These are phyloP conservation scores for Pandion haliaetus DNA, from an alignment of 2,113 vertebrate species.

Conservation along the genomic window DNA sequence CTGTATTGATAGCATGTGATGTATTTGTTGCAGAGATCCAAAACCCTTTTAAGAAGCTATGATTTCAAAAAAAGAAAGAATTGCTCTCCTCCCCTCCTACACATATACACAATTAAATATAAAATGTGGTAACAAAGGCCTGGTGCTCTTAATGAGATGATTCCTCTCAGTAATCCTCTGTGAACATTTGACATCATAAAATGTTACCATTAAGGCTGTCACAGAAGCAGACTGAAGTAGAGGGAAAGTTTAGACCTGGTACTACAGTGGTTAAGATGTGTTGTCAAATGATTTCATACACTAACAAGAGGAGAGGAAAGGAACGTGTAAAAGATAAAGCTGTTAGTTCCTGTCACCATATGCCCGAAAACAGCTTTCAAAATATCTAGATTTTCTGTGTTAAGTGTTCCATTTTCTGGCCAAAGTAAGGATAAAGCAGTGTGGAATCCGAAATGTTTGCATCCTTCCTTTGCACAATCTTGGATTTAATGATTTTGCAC, in stretches of 20 bases:
- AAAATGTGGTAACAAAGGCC: not conserved
- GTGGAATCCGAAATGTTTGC: not conserved
- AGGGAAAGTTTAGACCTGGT: not conserved
- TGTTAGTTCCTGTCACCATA: not conserved
- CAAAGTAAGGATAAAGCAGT: not conserved
- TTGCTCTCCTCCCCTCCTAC: not conserved
- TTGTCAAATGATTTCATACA: not conserved
- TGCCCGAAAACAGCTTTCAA: not conserved
- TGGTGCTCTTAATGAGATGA: not conserved
- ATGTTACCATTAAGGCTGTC: not conserved
- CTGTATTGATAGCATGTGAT: not conserved
- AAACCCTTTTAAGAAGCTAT: not conserved
- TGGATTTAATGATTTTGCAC: not conserved
- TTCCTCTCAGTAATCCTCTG: not conserved
- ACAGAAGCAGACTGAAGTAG: not conserved
- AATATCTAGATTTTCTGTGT: not conserved
- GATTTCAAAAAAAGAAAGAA: not conserved
- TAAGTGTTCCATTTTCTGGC: not conserved
- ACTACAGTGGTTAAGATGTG: not conserved
- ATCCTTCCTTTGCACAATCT: not conserved
- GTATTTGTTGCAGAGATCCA: not conserved
- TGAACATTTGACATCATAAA: not conserved
- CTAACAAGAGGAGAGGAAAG: not conserved
- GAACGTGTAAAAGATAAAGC: not conserved
- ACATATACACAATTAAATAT: not conserved